Base-by-base conservation (phyloP, 2,888 invertebrate genomes). In the Cerceris ruficornis region DNA sequence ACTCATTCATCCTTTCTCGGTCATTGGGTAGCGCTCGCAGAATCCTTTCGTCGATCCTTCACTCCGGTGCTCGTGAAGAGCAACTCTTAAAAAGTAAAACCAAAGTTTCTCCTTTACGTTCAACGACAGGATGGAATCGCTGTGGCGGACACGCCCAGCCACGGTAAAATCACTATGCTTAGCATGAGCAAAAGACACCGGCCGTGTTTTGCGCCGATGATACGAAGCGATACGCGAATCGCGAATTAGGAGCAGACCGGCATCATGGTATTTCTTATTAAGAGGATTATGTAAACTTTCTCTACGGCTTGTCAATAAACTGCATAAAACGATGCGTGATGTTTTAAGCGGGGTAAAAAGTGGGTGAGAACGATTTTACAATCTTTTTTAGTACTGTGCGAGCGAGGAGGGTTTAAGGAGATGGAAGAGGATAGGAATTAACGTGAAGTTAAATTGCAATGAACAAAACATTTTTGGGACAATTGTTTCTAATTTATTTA, bases 1-100 rank as follows among this genome's bases (percentile, higher is more conserved):
- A 65, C 52, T 77, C 81, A 87, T 86, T 86, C 86, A 86, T 84
- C 81, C 79, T 86, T 87, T 86, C 84, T 77, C 81, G 77, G 68
- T 61, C 71, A 67, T 83, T 74, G 66, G 67, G 62, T 74, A 74
- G 41, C 69, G 59, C 61, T 73, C 69, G 28, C 28, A 74, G 80
- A 69, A 84, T 86, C 82, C 85, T 86, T 77, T 85, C 82, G 80
- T 73, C 80, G 80, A 82, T 86, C 82, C 82, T 84, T 80, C 74
- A 58, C 67, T 80, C 65, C 42, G 69, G 46, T 28, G 52, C 28
- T 42, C 62, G 65, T 39, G 43, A 61, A 60, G 68, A 72, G 69
- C 70, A 62, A 71, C 76, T 70, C 81, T 86, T 86, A 81, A 88
- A 87, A 87, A 87, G 87, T 87, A 87, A 87, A 87, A 87, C 81